phyloP scores from a whole-genome alignment of 2,888 invertebrate species.

The Cantharis rufa region DNA sequence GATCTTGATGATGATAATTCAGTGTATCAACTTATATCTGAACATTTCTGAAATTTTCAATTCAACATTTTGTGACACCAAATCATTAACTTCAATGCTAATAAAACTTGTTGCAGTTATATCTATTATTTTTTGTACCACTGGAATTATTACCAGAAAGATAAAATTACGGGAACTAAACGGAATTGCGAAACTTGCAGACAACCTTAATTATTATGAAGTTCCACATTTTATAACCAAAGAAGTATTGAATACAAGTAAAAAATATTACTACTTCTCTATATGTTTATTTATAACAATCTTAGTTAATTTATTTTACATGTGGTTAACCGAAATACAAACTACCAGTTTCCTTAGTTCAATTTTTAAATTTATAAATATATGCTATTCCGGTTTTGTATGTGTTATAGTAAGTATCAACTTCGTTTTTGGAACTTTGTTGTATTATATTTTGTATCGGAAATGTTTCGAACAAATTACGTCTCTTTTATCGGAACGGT shows the following conservation, averaged over 20 bases:
- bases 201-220: not conserved
- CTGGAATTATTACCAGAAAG: not conserved
- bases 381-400: not conserved
- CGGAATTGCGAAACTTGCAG: not conserved
- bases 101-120: not conserved
- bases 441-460: not conserved
- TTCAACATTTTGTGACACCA: not conserved
- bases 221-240: not conserved
- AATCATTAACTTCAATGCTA: not conserved
- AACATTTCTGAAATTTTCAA: not conserved
- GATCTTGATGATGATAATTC: not conserved
- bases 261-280: not conserved
- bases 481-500: not conserved
- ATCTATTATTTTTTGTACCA: not conserved
- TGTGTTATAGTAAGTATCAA: accelerated
- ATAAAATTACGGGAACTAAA: not conserved
- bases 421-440: not conserved
- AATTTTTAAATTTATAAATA: not conserved
- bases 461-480: not conserved
- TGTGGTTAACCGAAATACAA: not conserved
- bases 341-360: not conserved
- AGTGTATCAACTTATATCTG: not conserved
- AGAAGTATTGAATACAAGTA: not conserved
- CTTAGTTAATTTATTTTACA: not conserved
- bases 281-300: not conserved